phyloP scores from a whole-genome alignment of 35 echinoderm and acorn worm genomes.

The Anneissia japonica region DNA sequence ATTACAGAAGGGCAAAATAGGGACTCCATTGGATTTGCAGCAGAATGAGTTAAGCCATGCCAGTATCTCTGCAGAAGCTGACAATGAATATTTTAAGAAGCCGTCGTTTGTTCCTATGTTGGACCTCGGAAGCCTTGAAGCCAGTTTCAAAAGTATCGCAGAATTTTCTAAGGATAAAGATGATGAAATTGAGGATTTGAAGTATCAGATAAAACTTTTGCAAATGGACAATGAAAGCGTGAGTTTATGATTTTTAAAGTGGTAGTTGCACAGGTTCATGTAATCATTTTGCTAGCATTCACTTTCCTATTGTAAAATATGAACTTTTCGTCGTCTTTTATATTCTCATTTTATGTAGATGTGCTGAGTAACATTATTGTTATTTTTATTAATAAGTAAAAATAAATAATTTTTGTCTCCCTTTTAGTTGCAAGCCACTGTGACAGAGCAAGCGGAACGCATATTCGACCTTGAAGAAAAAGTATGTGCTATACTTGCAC shows the following conservation, averaged over 20 bases:
- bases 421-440: background rate
- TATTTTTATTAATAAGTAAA: too few relatives aligned
- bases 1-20: background rate
- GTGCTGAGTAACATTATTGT: too few relatives aligned
- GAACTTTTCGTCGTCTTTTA: too few relatives aligned
- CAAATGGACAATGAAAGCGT: conserved; percentile 74
- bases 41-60: background rate
- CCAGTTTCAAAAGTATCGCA: conserved; percentile 57
- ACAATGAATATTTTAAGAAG: conserved; percentile 11
- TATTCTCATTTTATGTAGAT: too few relatives aligned
- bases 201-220: conserved; percentile 48
- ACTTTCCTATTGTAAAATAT: too few relatives aligned
- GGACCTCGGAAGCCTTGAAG: conserved; percentile 51
- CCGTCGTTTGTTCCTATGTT: conserved; percentile 74
- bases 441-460: background rate
- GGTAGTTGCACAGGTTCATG: too few relatives aligned
- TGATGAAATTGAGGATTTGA: conserved; percentile 59
- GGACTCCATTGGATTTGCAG: background rate
- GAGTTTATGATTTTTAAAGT: background rate
- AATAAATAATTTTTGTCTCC: background rate
- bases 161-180: conserved; percentile 56
- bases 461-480: background rate
- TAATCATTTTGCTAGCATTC: too few relatives aligned
- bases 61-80: background rate
- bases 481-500: background rate